Conservation (phyloP, 2,888 invertebrate species). For the Agonopterix heracliana region DNA sequence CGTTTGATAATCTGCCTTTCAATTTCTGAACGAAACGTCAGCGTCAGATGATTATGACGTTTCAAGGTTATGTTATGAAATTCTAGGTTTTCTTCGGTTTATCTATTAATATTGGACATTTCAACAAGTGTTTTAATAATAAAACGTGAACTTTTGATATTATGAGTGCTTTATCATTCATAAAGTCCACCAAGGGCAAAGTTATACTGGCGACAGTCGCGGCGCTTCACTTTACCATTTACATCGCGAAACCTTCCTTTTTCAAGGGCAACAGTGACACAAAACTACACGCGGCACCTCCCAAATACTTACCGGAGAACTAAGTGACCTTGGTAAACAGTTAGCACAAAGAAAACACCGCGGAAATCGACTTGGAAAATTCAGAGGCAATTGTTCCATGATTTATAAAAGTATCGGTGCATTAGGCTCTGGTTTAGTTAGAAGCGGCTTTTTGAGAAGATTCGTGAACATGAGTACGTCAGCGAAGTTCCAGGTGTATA, state of each 20-base stretch:
- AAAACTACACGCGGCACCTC: slow-evolving; percentile 34
- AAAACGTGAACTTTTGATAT: slow-evolving; percentile 19
- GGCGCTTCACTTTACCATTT: slow-evolving; percentile 55
- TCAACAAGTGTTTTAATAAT: not conserved
- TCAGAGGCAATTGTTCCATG: slow-evolving; percentile 32
- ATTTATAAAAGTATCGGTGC: slow-evolving; percentile 39
- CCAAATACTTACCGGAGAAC: slow-evolving; percentile 59
- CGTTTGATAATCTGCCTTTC: too few species aligned
- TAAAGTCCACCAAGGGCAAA: slow-evolving; percentile 61
- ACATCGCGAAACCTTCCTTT: slow-evolving; percentile 60
- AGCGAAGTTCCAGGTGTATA: slow-evolving; percentile 73
- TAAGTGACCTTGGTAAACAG: slow-evolving; percentile 34
- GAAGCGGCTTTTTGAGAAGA: slow-evolving; percentile 11
- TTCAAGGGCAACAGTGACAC: slow-evolving; percentile 45
- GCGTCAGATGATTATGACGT: slow-evolving; percentile 1
- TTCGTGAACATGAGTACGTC: slow-evolving; percentile 47
- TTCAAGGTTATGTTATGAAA: not conserved
- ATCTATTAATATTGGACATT: too few species aligned
- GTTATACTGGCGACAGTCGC: slow-evolving; percentile 57
- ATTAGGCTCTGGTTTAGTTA: slow-evolving; percentile 27
- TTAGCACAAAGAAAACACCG: slow-evolving; percentile 21
- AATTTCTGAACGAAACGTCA: too few species aligned
- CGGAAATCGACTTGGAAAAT: slow-evolving; percentile 24
- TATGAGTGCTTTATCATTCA: slow-evolving; percentile 54
- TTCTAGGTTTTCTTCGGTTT: not conserved